These are phyloP conservation scores for Phalacrocorax aristotelis DNA, from an alignment of 2,113 vertebrate genomes.

Conservation along the genomic window DNA sequence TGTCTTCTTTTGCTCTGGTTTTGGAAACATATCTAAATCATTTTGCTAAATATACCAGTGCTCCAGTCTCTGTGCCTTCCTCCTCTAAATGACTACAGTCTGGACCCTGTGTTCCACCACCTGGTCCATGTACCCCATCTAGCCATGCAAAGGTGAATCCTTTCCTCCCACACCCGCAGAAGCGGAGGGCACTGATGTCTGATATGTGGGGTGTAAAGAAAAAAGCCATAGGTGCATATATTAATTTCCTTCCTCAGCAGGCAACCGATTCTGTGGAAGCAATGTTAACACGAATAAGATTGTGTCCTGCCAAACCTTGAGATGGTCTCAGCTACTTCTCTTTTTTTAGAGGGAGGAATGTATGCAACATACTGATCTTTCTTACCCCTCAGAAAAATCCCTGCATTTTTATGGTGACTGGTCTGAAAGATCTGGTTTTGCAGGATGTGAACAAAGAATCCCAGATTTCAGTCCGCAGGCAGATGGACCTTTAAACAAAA, in stretches of 20 bases:
- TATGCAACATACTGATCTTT: slow-evolving; percentile 35
- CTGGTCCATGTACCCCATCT: neutral
- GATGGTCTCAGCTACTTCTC: neutral
- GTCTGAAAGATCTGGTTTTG: slow-evolving; percentile 48
- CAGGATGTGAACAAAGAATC: slow-evolving; percentile 42
- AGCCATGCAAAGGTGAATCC: neutral
- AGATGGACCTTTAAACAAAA: slow-evolving; percentile 69
- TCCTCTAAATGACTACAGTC: neutral
- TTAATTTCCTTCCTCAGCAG: neutral
- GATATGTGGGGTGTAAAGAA: neutral
- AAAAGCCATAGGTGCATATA: neutral
- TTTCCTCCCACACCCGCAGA: neutral
- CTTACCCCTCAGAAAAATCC: slow-evolving; percentile 33
- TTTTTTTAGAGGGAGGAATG: neutral
- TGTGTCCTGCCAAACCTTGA: neutral
- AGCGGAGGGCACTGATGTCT: neutral
- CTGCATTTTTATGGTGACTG: slow-evolving; percentile 29
- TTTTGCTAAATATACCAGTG: neutral
- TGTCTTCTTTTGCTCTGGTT: neutral
- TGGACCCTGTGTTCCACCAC: neutral
- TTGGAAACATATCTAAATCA: neutral
- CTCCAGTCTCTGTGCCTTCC: neutral
- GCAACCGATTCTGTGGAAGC: neutral
- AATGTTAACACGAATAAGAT: rapidly evolving
- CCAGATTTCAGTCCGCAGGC: slow-evolving; percentile 61